Base-by-base conservation (phyloP, 2,888 invertebrate genomes). In the Callosobruchus maculatus region DNA sequence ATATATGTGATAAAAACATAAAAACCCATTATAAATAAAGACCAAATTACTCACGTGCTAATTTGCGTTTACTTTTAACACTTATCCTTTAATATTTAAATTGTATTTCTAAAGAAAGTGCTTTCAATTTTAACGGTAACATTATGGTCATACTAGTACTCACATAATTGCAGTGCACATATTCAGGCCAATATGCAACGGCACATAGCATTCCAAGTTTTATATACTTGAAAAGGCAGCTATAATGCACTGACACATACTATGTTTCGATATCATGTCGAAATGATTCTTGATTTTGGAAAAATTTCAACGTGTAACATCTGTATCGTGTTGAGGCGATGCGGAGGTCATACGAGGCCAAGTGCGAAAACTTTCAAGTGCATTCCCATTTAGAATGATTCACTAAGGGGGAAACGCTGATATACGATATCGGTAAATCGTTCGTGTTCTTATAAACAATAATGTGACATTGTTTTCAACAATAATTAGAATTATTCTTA, bases 121-220 rank as follows among this genome's bases (percentile, higher is more conserved):
- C 30, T 5, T 5, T 30, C 30, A 30, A 5, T 30, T 30, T 30
- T n/a, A 26, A 26, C 26, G 2, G 26, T 4, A 26, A 26, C 67
- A 74, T 21, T 49, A 68, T 67, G 66, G 71, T 68, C 70, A 72
- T 72, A 49, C 49, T 7, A 1, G 13, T 13, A 49, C 49, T 49
- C 49, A 49, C 3, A 49, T 49, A 18, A 18, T 49, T 49, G 13
- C 3, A 18, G 9, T 1, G 49, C 7, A 49, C 49, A 49, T 49
- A 49, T 18, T 18, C 49, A 49, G 49, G 49, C 13, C 9, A 49
- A 26, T 26, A 26, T 26, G 26, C 26, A 49, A 49, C 13, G 13
- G 49, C 49, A 7, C 49, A 13, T 18, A 18, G 13, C 49, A 49
- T 49, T 49, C 49, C 7, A 49, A 5, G 49, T 13, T 49, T 13